These are phyloP conservation scores for Sinotaia quadrata DNA, from an alignment of 2,888 invertebrate genomes.

Conservation along the genomic window DNA sequence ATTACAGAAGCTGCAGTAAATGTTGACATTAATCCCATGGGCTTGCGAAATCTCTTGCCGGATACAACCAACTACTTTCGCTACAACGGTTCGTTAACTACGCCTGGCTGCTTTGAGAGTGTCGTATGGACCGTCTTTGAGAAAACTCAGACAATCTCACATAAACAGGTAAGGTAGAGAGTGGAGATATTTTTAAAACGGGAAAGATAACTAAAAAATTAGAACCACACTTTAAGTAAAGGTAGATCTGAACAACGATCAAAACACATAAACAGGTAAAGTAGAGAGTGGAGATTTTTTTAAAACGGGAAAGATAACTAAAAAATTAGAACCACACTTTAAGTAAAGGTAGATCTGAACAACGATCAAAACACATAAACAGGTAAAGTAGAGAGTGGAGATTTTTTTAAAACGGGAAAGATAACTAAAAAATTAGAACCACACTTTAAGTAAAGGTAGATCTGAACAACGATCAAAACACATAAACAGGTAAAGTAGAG, in stretches of 20 bases:
- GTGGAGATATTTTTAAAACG: not conserved
- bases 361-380: too few relatives aligned
- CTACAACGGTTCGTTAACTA: constrained; percentile 67
- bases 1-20: constrained; percentile 43
- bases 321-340: too few relatives aligned
- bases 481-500: too few relatives aligned
- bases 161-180: constrained; percentile 56
- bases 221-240: not conserved
- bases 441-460: too few relatives aligned
- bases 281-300: constrained; percentile 9
- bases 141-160: constrained; percentile 54
- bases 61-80: constrained; percentile 57
- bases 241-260: too few relatives aligned
- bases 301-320: too few relatives aligned
- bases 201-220: not conserved
- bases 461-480: too few relatives aligned
- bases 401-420: too few relatives aligned
- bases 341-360: too few relatives aligned
- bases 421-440: too few relatives aligned
- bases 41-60: constrained; percentile 57
- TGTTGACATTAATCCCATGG: constrained; percentile 51
- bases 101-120: constrained; percentile 66
- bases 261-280: not conserved
- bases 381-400: too few relatives aligned
- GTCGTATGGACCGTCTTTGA: constrained; percentile 69